phyloP scores from a whole-genome alignment of 1,140 invertebrate species.

The Drosophila rhopaloa region DNA sequence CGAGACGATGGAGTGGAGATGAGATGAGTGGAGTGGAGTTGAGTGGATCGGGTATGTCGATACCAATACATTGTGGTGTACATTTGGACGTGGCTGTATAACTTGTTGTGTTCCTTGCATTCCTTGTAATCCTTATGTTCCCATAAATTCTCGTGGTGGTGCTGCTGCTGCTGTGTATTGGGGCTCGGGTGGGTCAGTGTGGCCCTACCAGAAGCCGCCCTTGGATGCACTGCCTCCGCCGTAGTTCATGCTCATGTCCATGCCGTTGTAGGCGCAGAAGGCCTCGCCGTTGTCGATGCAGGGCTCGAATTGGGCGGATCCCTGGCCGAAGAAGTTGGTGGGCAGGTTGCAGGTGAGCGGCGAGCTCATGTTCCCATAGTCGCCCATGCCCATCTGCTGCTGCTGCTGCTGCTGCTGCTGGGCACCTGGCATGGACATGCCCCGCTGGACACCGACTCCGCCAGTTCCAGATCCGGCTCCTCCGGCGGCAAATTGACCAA shows the following conservation, averaged over 20 bases:
- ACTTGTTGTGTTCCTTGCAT: not conserved
- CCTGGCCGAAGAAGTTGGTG: conserved; percentile 21
- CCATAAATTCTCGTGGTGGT: conserved; percentile 3
- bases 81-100: not conserved
- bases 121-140: not conserved
- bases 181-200: not conserved
- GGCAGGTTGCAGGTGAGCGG: conserved; percentile 33
- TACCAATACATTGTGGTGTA: not conserved
- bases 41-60: not conserved
- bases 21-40: not conserved
- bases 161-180: not conserved
- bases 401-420: no score
- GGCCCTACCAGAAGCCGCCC: conserved; percentile 11
- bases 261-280: conserved; percentile 31
- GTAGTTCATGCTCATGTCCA: conserved; percentile 19
- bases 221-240: conserved; percentile 28
- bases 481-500: not conserved
- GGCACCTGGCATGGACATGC: conserved; percentile 6
- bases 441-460: not conserved
- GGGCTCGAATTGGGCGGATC: conserved; percentile 10
- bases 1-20: not conserved
- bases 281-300: conserved; percentile 24
- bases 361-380: conserved; percentile 11
- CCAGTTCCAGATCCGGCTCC: not conserved
- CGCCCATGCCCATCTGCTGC: conserved; percentile 30